These are phyloP conservation scores for Cepaea hortensis DNA, from an alignment of 2,888 invertebrate species.

Conservation along the genomic window DNA sequence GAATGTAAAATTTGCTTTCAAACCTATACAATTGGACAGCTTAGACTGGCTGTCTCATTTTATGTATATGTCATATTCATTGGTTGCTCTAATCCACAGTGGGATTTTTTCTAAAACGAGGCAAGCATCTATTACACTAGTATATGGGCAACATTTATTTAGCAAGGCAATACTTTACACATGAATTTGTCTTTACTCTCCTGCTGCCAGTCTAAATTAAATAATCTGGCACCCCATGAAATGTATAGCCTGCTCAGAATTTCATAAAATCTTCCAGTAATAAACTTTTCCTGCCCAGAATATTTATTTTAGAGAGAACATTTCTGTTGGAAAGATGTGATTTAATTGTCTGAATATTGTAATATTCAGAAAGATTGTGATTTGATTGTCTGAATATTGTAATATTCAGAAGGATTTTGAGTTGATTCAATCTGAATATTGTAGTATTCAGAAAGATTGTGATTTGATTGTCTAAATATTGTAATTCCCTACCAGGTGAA, in stretches of 20 bases:
- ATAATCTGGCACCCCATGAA: background rate
- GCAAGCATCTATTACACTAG: too few relatives aligned
- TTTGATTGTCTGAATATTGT: background rate
- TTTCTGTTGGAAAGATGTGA: too few relatives aligned
- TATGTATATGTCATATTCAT: too few relatives aligned
- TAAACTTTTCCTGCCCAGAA: background rate
- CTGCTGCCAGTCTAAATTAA: background rate
- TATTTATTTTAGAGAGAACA: background rate
- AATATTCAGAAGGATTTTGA: too few relatives aligned
- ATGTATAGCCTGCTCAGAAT: conserved; percentile 21
- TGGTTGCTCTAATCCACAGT: too few relatives aligned
- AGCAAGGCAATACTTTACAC: conserved; percentile 3
- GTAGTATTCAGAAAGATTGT: background rate
- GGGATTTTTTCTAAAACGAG: too few relatives aligned
- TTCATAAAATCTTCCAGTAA: background rate
- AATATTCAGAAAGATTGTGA: background rate
- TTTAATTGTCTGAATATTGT: too few relatives aligned
- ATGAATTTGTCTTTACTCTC: background rate
- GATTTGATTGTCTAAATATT: background rate
- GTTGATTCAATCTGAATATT: too few relatives aligned
- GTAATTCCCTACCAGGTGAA: background rate
- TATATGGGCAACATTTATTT: background rate
- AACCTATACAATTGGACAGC: too few relatives aligned
- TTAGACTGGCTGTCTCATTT: too few relatives aligned
- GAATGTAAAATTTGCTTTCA: too few relatives aligned